These are phyloP conservation scores for Cryptomyrus ogoouensis DNA, from an alignment of 2,113 vertebrate species.

Conservation along the genomic window DNA sequence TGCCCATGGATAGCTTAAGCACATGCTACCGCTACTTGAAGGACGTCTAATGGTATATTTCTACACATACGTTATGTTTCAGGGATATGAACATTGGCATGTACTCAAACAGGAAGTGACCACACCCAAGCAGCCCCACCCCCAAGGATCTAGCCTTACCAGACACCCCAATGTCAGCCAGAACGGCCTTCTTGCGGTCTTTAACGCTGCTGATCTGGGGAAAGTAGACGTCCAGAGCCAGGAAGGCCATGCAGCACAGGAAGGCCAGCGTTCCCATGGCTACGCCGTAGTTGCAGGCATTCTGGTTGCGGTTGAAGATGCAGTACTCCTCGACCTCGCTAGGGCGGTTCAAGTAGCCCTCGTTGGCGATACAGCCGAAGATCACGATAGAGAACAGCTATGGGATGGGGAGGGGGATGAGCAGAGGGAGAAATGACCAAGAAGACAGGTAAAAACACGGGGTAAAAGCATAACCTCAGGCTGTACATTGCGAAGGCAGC, in stretches of 20 bases:
- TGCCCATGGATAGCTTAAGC: background rate
- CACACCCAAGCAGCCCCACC: background rate
- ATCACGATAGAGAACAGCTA: slow-evolving; percentile 95
- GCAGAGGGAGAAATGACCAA: background rate
- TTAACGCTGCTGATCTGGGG: slow-evolving; percentile 97
- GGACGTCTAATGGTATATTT: background rate
- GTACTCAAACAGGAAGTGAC: background rate
- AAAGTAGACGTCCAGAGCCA: slow-evolving; percentile 90
- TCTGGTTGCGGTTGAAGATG: slow-evolving; percentile 92
- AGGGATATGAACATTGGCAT: background rate
- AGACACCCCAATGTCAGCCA: slow-evolving; percentile 81
- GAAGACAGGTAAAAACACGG: background rate
- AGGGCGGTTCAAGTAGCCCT: slow-evolving; percentile 80
- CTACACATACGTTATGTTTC: background rate
- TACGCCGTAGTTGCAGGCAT: slow-evolving; percentile 87
- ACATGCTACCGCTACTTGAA: background rate
- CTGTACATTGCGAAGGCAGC: background rate
- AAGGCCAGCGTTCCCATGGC: slow-evolving; percentile 88
- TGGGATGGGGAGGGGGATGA: background rate
- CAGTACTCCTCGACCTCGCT: slow-evolving; percentile 71
- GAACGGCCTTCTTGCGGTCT: slow-evolving; percentile 90
- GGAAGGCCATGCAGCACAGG: slow-evolving; percentile 82
- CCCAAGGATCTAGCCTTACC: slow-evolving; percentile 54
- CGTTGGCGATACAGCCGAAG: slow-evolving; percentile 90
- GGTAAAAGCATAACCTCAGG: no score